Evolutionary conservation across 2,797 vertebrate species (phyloP), one percentile per base, ranked within the genome.

Genomic region (Sebastes steindachneri): DNA sequence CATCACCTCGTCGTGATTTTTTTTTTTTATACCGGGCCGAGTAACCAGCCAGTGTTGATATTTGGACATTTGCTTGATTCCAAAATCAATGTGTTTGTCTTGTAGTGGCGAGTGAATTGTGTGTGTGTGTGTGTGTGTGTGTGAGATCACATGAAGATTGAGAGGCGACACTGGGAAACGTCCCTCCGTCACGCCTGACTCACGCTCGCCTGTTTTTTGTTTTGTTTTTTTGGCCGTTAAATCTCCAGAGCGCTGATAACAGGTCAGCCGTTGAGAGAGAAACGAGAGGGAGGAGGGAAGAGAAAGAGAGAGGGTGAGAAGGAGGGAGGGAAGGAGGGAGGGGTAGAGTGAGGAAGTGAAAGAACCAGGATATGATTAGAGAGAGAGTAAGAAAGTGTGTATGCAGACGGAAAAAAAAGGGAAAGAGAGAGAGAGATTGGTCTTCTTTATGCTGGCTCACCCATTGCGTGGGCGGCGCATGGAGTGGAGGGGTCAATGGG

Each of bases 221-320:
- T 62, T 80, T 10, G 79, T 77, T 68, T 82, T 84, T 80, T 79
- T 62, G 78, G 82, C 79, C 26, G 81, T 91, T 91, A 93, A 93
- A 91, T 92, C 93, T 93, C 91, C 81, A 81, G 83, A 89, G 91
- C 64, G 23, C 91, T 90, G 90, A 93, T 93, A 93, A 91, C 92
- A 91, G 93, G 92, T 95, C 92, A 93, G 91, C 88, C 88, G 77
- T 90, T 89, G 91, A 91, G 87, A 90, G 84, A 90, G 83, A 84
- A 83, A 86, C 35, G 67, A 79, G 78, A 71, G 70, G 68, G 79
- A 79, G 78, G 75, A 82, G 75, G 80, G 62, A 81, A 55, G 68
- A 5, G 77, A 55, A 53, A 6, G 26, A 69, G 48, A 33, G 54
- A 48, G 70, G 19, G 76, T 37, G 48, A 15, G 37, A n/a, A 77